Evolutionary conservation across 2,113 vertebrate species (phyloP), one percentile per base, ranked within the genome.

Genomic region (Aythya baeri): DNA sequence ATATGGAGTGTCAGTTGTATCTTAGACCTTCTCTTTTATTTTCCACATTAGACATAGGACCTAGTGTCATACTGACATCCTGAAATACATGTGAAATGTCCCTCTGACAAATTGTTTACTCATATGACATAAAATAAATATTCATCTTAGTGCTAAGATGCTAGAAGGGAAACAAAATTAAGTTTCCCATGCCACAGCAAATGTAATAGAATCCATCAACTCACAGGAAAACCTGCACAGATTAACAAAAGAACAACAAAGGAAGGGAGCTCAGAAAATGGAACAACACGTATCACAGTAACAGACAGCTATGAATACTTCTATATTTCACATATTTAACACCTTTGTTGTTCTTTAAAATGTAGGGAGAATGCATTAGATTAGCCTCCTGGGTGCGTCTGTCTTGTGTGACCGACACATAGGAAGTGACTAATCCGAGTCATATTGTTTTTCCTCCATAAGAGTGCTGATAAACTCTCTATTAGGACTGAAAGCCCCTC

Each of bases 381-480:
- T 76, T 66, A 72, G 52, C 83, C 83, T 75, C 2, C 38, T 46
- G 87, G 79, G 34, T 80, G 38, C 5, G 2, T 58, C 77, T 62
- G 83, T 79, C 78, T 83, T 66, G 12, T 67, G 58, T 84, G 79
- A 93, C 87, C 3, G 2, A 13, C 79, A 84, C 41, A 85, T 8
- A 84, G 61, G 61, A 84, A 75, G 36, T 68, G 92, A 75, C 54
- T 66, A 92, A 91, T 79, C 44, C 70, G 61, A 92, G 27, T 50
- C 32, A 73, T 27, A 89, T 59, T 86, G 58, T 62, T 91, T 78
- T 84, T 84, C 54, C 36, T 72, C 46, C 17, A 1, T 36, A 72
- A 62, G n/a, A 87, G 43, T 57, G 41, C 62, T 80, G 91, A 95
- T 92, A 93, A 96, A 94, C 58, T 66, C 73, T 82, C 81, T 21